Evolutionary conservation across 1,140 invertebrate species (phyloP).

Genomic region (Nebria ingens): DNA sequence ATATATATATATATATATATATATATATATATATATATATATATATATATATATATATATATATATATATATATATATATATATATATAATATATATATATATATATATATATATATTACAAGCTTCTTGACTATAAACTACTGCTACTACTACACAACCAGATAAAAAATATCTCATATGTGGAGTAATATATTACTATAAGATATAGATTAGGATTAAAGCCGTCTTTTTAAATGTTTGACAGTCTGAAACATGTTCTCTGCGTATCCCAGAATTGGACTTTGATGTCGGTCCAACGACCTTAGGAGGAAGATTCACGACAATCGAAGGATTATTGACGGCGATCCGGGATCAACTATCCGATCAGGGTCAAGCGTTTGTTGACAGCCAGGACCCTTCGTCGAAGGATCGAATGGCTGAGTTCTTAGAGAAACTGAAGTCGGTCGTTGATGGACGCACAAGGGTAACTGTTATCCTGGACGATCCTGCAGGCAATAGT

Average conservation of each 20-base stretch:
- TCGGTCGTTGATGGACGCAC: constrained; percentile 53
- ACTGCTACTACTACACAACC: too few species aligned
- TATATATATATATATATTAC: too few species aligned
- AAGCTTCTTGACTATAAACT: too few species aligned
- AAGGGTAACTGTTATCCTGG: constrained; percentile 69
- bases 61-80: too few species aligned
- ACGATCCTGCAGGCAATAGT: constrained; percentile 96
- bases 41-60: too few species aligned
- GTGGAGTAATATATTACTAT: too few species aligned
- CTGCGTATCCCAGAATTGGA: constrained; percentile 86
- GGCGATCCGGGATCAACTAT: constrained; percentile 59
- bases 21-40: too few species aligned
- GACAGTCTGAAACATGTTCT: constrained; percentile 81
- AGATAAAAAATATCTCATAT: too few species aligned
- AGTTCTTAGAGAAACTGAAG: constrained; percentile 60
- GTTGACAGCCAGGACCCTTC: constrained; percentile 59
- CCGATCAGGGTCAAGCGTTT: constrained; percentile 49
- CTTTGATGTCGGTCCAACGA: constrained; percentile 69
- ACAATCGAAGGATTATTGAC: constrained; percentile 81
- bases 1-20: too few species aligned
- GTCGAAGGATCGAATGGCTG: constrained; percentile 42
- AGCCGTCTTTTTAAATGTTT: too few species aligned
- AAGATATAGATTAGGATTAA: too few species aligned
- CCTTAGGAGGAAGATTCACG: constrained; percentile 89
- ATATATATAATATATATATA: too few species aligned